Evolutionary conservation across 2,888 invertebrate genomes (phyloP), one percentile per base, ranked within the genome.

Genomic region (Volucella bombylans): DNA sequence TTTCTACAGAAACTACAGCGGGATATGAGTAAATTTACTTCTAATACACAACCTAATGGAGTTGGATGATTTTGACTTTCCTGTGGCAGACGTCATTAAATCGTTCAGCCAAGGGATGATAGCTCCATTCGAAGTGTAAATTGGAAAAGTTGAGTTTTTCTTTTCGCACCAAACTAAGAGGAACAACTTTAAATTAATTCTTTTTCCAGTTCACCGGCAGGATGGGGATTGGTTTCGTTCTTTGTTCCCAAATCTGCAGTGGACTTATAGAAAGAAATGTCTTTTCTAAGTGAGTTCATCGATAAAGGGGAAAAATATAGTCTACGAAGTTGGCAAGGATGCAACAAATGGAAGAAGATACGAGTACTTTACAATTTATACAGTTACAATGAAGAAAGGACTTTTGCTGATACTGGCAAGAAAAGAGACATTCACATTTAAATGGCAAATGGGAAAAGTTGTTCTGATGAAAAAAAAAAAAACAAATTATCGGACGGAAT

Each of bases 141-240:
- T 82, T 82, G 80, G 50, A 80, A 80, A 80, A 80, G 80, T 80
- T 80, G 61, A 2, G 38, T 18, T 45, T 59, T 52, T 71, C 41
- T 59, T 57, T 31, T 50, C 52, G 45, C 45, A 15, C 47, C 10
- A n/a, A 71, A 50, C 57, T 77, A 52, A 23, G n/a, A 4, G 61
- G 14, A 47, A 73, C 62, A 80, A 79, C 54, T 73, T 79, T 79
- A 79, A 79, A 79, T 79, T 73, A 79, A 79, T 79, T 73, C 67
- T 61, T 61, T 72, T 52, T 12, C 47, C 10, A 59, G 59, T 23
- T 61, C 64, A 39, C 49, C 49, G 31, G n/a, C 8, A 0, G n/a
- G 39, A 50, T 1, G 61, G 45, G 15, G 50, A 52, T 72, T 72
- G 61, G 52, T 50, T 73, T 80, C 31, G 41, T 55, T 49, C 77